A percentile compares a stretch with the other conserved stretches of the same genome.
phyloP scores from a whole-genome alignment of 2,888 invertebrate genomes.

The Desoria tigrina region DNA sequence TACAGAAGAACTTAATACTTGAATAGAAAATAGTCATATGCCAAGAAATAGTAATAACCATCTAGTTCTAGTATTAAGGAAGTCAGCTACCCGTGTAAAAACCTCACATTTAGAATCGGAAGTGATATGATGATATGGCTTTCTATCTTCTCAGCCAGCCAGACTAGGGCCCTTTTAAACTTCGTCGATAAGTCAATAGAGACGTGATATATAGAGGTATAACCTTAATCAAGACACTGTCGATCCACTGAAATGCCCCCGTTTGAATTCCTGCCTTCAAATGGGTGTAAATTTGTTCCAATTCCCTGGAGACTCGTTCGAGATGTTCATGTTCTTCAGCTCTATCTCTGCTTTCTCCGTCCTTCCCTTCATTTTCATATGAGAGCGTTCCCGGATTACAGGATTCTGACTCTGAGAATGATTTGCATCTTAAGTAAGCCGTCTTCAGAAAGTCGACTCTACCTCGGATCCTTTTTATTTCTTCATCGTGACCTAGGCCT shows the following conservation, averaged over 20 bases:
- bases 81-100: no score
- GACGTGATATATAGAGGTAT: not conserved
- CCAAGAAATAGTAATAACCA: no score
- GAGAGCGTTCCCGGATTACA: constrained; percentile 19
- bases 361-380: constrained; percentile 32
- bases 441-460: constrained; percentile 46
- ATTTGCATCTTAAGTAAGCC: constrained; percentile 51
- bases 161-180: no score
- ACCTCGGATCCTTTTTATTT: constrained; percentile 46
- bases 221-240: constrained; percentile 80
- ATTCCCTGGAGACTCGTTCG: constrained; percentile 46
- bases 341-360: constrained; percentile 36
- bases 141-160: no score
- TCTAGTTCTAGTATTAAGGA: no score
- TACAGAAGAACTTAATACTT: no score
- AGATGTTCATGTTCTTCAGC: constrained; percentile 31
- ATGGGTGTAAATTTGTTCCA: constrained; percentile 50
- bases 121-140: no score
- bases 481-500: constrained; percentile 47
- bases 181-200: no score
- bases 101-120: no score
- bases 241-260: constrained; percentile 90
- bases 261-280: constrained; percentile 54
- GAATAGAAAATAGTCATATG: no score
- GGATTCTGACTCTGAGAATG: constrained; percentile 37